phyloP scores from a whole-genome alignment of 1,140 invertebrate species.

The Heliconius hewitsoni region DNA sequence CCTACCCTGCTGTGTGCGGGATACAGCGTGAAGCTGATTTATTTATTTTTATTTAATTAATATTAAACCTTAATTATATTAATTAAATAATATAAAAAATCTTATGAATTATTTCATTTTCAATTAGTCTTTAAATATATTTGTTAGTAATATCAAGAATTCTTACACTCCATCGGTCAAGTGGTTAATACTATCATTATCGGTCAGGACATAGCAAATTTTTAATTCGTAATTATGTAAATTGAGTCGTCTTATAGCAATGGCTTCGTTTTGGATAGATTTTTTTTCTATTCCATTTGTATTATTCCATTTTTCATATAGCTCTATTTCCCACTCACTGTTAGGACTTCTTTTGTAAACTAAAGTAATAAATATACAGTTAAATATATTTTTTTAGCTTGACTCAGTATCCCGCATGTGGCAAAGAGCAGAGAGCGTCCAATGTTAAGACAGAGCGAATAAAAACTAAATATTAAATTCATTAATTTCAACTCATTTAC shows the following conservation, averaged over 20 bases:
- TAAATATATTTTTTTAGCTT: too few species aligned
- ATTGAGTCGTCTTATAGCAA: constrained; percentile 66
- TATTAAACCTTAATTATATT: too few species aligned
- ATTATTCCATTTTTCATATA: constrained; percentile 54
- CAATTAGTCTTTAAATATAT: neutral
- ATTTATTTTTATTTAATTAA: too few species aligned
- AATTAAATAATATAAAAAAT: neutral
- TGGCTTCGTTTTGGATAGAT: constrained; percentile 27
- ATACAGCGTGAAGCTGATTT: too few species aligned
- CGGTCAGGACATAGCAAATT: constrained; percentile 81
- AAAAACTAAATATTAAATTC: too few species aligned
- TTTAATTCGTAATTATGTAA: constrained; percentile 66
- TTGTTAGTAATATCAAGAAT: neutral
- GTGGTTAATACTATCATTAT: constrained; percentile 83
- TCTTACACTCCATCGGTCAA: constrained; percentile 82
- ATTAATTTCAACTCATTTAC: too few species aligned
- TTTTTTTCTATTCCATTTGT: constrained; percentile 3
- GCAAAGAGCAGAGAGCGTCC: neutral
- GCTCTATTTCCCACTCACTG: constrained; percentile 14
- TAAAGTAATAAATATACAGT: constrained; percentile 4
- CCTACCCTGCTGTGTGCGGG: too few species aligned
- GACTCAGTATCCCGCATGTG: accelerated
- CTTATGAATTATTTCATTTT: neutral
- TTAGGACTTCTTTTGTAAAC: constrained; percentile 30
- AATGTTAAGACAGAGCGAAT: neutral